Base-by-base conservation (phyloP, 2,113 vertebrate genomes). In the Pagrus major region DNA sequence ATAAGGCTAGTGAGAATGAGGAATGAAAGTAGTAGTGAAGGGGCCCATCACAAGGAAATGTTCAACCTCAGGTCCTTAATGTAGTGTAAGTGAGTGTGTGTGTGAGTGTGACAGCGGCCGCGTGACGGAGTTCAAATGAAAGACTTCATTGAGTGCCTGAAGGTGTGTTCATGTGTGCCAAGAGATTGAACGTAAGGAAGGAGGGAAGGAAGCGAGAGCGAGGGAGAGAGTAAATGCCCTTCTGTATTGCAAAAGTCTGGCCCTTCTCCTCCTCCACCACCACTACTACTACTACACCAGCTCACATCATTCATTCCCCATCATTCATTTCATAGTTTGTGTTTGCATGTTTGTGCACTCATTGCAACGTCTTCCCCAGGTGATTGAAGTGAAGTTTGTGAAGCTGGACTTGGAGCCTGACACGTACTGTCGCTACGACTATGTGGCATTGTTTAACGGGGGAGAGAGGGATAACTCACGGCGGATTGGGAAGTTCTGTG, bases 381-480 rank as follows among this genome's bases (percentile, higher is more conserved):
- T 97, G 69, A 96, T 98, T 23, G 93, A 95, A 47, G 90, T 98
- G 77, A 96, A 95, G 59, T 98, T 97, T 52, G 93, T 94, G 56
- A 98, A 98, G 93, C 92, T 98, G 83, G 96, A 97, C 54, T 72
- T 97, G 85, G 97, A 98, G 84, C 71, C 90, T 0, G 97, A 98
- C 83, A 94, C 78, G 0, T 97, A 97, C 90, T 98, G 97, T 87
- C 96, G 97, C 41, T 98, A 97, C 6, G 97, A 98, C 88, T 97
- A 97, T 1, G 95, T 98, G 81, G 96, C 96, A 0, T 86, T 97
- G 54, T 97, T 97, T 83, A 96, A 97, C 0, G 97, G 97, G 0
- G 95, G 96, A 0, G 88, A 95, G 75, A 94, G 37, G 0, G 96
- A 97, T 6, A 94, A 97, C 49, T 93, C 96, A 0, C 93, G 93